Base-by-base conservation (phyloP, 2,888 invertebrate genomes). In the Plebejus anna region DNA sequence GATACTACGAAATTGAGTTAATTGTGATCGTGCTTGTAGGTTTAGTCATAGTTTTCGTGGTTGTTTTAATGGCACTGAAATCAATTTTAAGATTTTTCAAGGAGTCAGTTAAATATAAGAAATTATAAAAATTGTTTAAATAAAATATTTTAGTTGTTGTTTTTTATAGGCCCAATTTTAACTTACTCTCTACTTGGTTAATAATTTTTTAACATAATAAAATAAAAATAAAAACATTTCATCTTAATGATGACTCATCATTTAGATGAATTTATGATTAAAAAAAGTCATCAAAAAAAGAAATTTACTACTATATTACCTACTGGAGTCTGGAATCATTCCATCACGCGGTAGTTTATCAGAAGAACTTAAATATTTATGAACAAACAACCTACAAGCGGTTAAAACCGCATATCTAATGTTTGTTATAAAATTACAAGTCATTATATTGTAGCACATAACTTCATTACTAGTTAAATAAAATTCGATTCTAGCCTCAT, bases 1-100 rank as follows among this genome's bases (percentile, higher is more conserved):
- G 84, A 59, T 85, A 82, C 61, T 79, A 77, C 32, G 77, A 78
- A 75, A 36, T 78, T 42, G 76, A 77, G 59, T 38, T 77, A 11
- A 4, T 75, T 32, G 1, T 76, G 42, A 16, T 76, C 7, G n/a
- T 55, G 11, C 28, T 75, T 61, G 4, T 61, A 61, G 4, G 9
- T 1, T 28, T 61, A 61, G 61, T 28, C 9, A 11, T 61, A 61
- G 11, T 61, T 61, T 0, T 61, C 0, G 7, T 28, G 11, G 11
- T 61, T 4, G 28, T 61, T 61, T 61, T 61, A 28, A 22, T 28
- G 11, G 7, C 28, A 61, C 61, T 61, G 11, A 61, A 61, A 61
- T 61, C 61, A 61, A 61, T 61, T 61, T 61, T 61, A 28, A 59
- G 22, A 6, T 11, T 28, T 61, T 61, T 28, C 11, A 3, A 28